phyloP scores from a whole-genome alignment of 2,113 vertebrate species.

The Chamaetylas fuelleborni region DNA sequence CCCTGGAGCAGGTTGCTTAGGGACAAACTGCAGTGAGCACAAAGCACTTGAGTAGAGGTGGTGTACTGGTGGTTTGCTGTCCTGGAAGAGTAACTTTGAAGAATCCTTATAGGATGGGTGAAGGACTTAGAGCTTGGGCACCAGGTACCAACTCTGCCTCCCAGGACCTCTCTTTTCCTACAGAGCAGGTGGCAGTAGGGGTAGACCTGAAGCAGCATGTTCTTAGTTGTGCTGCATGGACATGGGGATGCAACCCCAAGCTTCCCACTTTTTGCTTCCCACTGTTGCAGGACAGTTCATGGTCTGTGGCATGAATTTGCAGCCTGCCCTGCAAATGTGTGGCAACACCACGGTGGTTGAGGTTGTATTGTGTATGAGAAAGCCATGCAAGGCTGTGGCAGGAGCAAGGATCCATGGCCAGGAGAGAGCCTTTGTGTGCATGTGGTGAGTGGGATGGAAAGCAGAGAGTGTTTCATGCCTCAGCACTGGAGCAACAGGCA shows the following conservation, averaged over 20 bases:
- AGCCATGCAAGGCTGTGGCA: not conserved
- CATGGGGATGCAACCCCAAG: not conserved
- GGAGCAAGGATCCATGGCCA: not conserved
- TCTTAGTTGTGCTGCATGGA: not conserved
- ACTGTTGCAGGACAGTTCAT: not conserved
- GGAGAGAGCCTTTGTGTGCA: not conserved
- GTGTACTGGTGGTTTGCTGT: not conserved
- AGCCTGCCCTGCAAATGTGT: not conserved
- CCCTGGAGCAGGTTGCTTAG: not conserved
- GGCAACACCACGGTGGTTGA: not conserved
- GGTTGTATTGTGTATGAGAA: not conserved
- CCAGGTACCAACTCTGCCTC: not conserved
- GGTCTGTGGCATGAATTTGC: not conserved
- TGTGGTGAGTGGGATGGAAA: conserved; percentile 15
- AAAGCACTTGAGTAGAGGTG: not conserved
- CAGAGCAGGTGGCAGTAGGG: not conserved
- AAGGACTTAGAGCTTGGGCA: not conserved
- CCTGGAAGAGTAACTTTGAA: not conserved
- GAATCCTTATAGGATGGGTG: accelerated
- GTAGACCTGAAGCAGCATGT: not conserved
- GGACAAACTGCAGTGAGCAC: not conserved
- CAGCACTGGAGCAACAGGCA: not conserved
- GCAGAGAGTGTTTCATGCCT: not conserved
- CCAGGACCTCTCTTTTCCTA: not conserved
- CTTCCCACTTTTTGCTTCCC: not conserved